These are phyloP conservation scores for Lasiommata megera DNA, from an alignment of 2,888 invertebrate genomes.

Conservation along the genomic window DNA sequence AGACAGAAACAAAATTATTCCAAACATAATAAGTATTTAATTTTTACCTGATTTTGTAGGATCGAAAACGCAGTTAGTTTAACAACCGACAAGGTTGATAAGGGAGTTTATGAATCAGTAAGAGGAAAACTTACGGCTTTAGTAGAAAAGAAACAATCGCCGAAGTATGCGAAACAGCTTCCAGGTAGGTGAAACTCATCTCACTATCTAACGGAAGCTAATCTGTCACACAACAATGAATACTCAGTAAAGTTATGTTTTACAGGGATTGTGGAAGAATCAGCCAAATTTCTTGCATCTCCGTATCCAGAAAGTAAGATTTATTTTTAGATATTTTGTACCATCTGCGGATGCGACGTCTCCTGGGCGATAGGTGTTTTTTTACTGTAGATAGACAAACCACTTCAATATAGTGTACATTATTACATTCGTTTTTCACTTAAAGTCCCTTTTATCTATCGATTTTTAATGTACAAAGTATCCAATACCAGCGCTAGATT, in stretches of 20 bases:
- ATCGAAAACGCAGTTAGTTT: constrained; percentile 44
- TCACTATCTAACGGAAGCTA: background rate
- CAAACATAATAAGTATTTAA: background rate
- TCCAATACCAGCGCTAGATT: no score
- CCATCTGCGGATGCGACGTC: no score
- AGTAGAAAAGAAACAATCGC: constrained; percentile 41
- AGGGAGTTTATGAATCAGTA: constrained; percentile 45
- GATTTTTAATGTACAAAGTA: no score
- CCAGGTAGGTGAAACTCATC: constrained; percentile 41
- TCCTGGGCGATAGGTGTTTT: no score
- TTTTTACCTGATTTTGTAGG: constrained; percentile 36
- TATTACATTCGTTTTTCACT: no score
- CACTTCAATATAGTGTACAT: no score
- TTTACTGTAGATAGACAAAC: no score
- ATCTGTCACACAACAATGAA: no score
- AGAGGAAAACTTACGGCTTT: constrained; percentile 48
- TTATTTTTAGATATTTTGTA: background rate
- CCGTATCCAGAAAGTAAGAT: constrained; percentile 57
- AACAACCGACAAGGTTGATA: constrained; percentile 48
- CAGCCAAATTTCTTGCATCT: constrained; percentile 52
- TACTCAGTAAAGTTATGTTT: no score
- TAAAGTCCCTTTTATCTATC: no score
- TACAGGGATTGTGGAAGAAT: constrained; percentile 54
- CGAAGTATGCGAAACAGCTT: constrained; percentile 42
- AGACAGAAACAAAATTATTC: background rate